A percentile compares a stretch with the other conserved stretches of the same genome.
Conservation (phyloP, 1,140 invertebrate species). For the Micrasema longulum region DNA sequence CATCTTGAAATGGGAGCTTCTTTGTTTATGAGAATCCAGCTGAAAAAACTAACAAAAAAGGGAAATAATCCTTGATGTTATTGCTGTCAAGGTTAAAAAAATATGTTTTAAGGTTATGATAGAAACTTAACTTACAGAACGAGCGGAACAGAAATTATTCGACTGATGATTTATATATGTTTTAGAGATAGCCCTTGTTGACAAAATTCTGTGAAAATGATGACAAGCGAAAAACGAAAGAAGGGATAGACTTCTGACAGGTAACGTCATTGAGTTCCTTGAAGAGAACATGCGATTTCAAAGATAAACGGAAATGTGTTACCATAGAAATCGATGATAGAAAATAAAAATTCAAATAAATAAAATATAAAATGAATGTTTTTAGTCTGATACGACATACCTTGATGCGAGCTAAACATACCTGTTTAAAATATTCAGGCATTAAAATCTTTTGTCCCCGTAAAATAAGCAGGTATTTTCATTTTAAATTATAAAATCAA, state of each 20-base stretch:
- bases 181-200: slow-evolving; percentile 19
- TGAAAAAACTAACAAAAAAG: slow-evolving; percentile 34
- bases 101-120: slow-evolving; percentile 37
- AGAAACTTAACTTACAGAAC: slow-evolving; percentile 26
- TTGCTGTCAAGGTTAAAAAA: not conserved
- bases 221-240: slow-evolving; percentile 47
- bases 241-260: slow-evolving; percentile 42
- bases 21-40: slow-evolving; percentile 3
- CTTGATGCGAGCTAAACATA: too few species aligned
- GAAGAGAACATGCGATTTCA: not conserved
- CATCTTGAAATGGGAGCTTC: slow-evolving; percentile 56
- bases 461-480: too few species aligned
- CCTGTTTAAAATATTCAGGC: too few species aligned
- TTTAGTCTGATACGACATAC: too few species aligned
- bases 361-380: too few species aligned
- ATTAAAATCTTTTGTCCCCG: too few species aligned
- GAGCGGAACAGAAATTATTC: slow-evolving; percentile 12
- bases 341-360: too few species aligned
- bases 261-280: slow-evolving; percentile 42
- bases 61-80: too few species aligned
- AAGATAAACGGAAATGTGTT: too few species aligned
- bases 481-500: too few species aligned
- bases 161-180: slow-evolving; percentile 9
- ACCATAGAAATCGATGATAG: too few species aligned
- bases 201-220: slow-evolving; percentile 33